Evolutionary conservation across 2,113 vertebrate species (phyloP).

Genomic region (Chrysemys picta): DNA sequence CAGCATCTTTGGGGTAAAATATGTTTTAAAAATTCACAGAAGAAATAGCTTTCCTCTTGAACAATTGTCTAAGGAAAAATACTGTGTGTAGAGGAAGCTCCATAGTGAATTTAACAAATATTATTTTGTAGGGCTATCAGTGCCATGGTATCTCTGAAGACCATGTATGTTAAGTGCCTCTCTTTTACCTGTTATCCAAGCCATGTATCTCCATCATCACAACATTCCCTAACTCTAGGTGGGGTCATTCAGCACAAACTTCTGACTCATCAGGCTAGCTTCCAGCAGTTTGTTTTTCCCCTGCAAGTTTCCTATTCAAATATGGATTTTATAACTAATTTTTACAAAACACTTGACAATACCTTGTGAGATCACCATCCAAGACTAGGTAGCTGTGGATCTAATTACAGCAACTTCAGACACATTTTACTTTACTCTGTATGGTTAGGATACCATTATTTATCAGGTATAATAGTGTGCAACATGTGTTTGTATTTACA

Average conservation of each 20-base stretch:
- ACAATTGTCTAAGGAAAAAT: neutral
- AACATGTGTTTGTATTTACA: neutral
- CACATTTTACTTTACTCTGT: rapidly evolving
- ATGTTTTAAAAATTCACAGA: neutral
- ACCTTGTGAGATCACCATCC: neutral
- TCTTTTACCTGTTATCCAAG: neutral
- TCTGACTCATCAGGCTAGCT: neutral
- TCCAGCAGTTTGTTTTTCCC: neutral
- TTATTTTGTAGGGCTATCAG: rapidly evolving
- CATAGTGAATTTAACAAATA: neutral
- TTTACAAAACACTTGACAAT: too few relatives aligned
- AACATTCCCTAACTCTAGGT: neutral
- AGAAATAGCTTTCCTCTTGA: neutral
- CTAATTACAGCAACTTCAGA: rapidly evolving
- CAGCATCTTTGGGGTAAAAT: neutral
- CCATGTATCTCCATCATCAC: neutral
- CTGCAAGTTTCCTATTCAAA: rapidly evolving
- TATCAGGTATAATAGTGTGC: neutral
- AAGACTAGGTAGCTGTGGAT: neutral
- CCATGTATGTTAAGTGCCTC: neutral
- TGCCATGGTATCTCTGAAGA: neutral
- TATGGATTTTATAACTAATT: too few relatives aligned
- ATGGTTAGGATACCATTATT: rapidly evolving
- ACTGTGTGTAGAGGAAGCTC: neutral
- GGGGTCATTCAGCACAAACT: neutral